Base-by-base conservation (phyloP, 2,888 invertebrate genomes). In the Drosophila macrospina region DNA sequence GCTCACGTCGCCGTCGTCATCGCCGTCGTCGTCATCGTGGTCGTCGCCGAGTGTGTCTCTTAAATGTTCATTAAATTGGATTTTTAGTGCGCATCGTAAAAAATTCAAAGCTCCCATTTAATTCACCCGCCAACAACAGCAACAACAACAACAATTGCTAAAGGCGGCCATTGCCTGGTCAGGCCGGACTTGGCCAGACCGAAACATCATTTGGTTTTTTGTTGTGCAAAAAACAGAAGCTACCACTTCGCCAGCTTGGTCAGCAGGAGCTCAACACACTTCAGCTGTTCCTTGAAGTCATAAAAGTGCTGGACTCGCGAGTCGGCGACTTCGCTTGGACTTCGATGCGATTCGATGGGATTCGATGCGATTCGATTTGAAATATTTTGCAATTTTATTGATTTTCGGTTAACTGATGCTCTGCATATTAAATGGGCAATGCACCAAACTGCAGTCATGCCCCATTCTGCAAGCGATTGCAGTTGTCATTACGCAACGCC, bases 21-120 rank as follows among this genome's bases (percentile, higher is more conserved):
- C 62, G 62, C 57, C 61, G 42, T 61, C 62, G 62, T 61, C 61
- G 39, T 61, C 62, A 60, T 61, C 61, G 45, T 61, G 60, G 62
- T 57, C 37, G 41, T 50, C 60, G 41, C 36, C 52, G 79, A 81
- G 80, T 86, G 89, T 90, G 86, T 89, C 89, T 90, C 83, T 90
- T 89, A 90, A 90, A 90, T 91, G 90, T 88, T 90, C 90, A 91
- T 91, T 89, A 90, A 90, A 91, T 90, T 85, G 89, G 89, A 90
- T 90, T 90, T 91, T 91, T 89, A 90, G 86, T 89, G 90, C 65
- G 61, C 74, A 74, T 89, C 88, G 88, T 89, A 89, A 90, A 89
- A 88, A 88, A 89, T 89, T 84, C 86, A 86, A 86, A 87, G 86
- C 86, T 72, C 61, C 79, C 85, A 85, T 87, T 87, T 82, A 81